A percentile compares a stretch with the other conserved stretches of the same genome.
Evolutionary conservation across 2,113 vertebrate species (phyloP).

Genomic region (Eleginops maclovinus): DNA sequence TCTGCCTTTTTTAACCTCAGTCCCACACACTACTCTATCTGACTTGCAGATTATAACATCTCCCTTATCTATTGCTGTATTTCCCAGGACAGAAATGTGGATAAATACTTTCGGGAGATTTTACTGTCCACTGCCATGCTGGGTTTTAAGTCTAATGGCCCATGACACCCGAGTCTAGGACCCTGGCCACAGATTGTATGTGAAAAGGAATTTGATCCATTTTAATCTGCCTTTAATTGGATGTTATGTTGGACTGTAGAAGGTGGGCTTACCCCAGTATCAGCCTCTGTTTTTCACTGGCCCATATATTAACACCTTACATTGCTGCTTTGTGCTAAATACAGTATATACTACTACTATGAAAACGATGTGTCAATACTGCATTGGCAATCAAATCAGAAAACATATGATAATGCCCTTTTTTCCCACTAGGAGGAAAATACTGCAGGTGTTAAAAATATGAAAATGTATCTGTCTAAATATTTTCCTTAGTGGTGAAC

Average conservation of each 20-base stretch:
- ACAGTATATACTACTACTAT: not conserved
- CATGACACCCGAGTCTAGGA: slow-evolving; percentile 37
- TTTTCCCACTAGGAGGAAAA: not conserved
- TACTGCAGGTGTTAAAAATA: not conserved
- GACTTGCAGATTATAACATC: slow-evolving; percentile 35
- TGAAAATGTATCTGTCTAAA: not conserved
- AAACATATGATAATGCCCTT: not conserved
- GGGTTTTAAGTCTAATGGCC: slow-evolving; percentile 55
- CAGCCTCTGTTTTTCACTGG: not conserved
- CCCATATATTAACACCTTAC: not conserved
- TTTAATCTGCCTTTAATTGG: slow-evolving; percentile 76
- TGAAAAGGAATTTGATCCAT: slow-evolving; percentile 63
- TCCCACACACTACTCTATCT: slow-evolving; percentile 16
- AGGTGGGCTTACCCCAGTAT: slow-evolving; percentile 14
- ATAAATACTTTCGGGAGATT: slow-evolving; percentile 56
- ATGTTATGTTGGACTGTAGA: slow-evolving; percentile 27
- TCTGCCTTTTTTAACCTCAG: slow-evolving; percentile 32
- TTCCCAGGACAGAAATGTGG: slow-evolving; percentile 62
- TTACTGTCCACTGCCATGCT: slow-evolving; percentile 56
- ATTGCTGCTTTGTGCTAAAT: not conserved
- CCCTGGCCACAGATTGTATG: slow-evolving; percentile 34
- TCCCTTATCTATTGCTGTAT: slow-evolving; percentile 37
- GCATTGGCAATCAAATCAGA: not conserved
- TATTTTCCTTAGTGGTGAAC: not conserved
- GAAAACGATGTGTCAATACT: not conserved